phyloP scores from a whole-genome alignment of 1,140 invertebrate species.

The Gonatopus flavifemur region DNA sequence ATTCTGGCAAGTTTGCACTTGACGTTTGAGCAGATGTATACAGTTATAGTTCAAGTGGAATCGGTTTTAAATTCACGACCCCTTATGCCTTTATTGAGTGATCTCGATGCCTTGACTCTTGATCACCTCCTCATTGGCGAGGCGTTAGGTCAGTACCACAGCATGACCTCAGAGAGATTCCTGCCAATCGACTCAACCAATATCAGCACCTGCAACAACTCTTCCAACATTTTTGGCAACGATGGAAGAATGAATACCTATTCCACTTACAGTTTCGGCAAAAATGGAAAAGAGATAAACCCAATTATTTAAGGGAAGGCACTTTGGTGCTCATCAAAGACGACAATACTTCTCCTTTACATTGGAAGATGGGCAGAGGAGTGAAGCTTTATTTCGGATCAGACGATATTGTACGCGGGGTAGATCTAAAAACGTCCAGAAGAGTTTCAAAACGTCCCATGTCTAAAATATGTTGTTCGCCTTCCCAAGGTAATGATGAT shows the following conservation, averaged over 20 bases:
- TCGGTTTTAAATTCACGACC: slow-evolving; percentile 22
- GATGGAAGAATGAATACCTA: slow-evolving; percentile 24
- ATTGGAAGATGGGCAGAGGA: too few relatives aligned
- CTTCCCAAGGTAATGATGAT: too few relatives aligned
- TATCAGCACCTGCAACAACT: neutral
- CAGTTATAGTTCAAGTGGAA: slow-evolving; percentile 21
- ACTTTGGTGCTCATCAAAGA: too few relatives aligned
- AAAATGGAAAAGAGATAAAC: too few relatives aligned
- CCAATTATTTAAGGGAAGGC: too few relatives aligned
- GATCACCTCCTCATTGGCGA: slow-evolving; percentile 30
- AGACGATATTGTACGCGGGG: too few relatives aligned
- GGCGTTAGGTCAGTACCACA: slow-evolving; percentile 1
- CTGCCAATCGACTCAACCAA: neutral
- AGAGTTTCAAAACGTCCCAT: too few relatives aligned
- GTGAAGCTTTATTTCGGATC: too few relatives aligned
- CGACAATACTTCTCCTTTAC: too few relatives aligned
- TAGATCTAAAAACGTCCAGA: too few relatives aligned
- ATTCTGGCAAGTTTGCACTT: slow-evolving; percentile 15
- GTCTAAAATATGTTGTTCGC: too few relatives aligned
- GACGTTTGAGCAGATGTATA: slow-evolving; percentile 21
- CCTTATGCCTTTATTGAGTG: slow-evolving; percentile 16
- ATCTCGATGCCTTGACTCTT: slow-evolving; percentile 31
- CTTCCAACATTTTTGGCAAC: slow-evolving; percentile 22
- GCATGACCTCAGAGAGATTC: neutral
- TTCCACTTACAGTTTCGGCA: slow-evolving; percentile 13